A percentile compares a stretch with the other conserved stretches of the same genome.
Conservation (phyloP, 2,797 vertebrate species). For the Ctenosaura bakeri region DNA sequence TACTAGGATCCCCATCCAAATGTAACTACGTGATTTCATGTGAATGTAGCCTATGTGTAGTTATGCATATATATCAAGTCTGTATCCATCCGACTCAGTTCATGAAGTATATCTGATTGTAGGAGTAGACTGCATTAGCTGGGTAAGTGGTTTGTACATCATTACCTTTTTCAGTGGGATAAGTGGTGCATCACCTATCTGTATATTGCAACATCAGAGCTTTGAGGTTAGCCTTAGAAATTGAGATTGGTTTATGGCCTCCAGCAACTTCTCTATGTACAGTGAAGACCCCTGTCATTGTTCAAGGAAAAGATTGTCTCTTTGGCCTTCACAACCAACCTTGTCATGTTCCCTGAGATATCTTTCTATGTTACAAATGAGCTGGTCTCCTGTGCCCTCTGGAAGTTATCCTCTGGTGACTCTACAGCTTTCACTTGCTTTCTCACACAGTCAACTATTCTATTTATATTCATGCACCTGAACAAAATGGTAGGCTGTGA, state of each 20-base stretch:
- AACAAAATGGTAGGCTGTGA: neutral
- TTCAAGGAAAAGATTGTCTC: neutral
- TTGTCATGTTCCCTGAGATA: neutral
- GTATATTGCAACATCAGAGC: neutral
- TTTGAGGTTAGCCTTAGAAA: neutral
- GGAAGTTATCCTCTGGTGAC: neutral
- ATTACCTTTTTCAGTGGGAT: neutral
- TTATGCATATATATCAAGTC: neutral
- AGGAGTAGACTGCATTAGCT: neutral
- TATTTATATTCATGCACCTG: neutral
- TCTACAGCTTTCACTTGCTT: neutral
- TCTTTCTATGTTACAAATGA: neutral
- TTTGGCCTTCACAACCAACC: neutral
- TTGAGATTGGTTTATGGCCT: neutral
- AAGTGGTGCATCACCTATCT: neutral
- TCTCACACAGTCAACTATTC: neutral
- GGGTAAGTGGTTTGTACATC: neutral
- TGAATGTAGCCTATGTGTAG: neutral
- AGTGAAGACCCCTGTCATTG: neutral
- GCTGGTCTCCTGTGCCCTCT: neutral
- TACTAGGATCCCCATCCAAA: too few species aligned
- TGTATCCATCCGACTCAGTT: neutral
- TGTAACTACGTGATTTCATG: neutral
- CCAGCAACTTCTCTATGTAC: neutral
- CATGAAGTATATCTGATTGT: neutral